Evolutionary conservation across 2,113 vertebrate species (phyloP).

Genomic region (Peromyscus californicus): DNA sequence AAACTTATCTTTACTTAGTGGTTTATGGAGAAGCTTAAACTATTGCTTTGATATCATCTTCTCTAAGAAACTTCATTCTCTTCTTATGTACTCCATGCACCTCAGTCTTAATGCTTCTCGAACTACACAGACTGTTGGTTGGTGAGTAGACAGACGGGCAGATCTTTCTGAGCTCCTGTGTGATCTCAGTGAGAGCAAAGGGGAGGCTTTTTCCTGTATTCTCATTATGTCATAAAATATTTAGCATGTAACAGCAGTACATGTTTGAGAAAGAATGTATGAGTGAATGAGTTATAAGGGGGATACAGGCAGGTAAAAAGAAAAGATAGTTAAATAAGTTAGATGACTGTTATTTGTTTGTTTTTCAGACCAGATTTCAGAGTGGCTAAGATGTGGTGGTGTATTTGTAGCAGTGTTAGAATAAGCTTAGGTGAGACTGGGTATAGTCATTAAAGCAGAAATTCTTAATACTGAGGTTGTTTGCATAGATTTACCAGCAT

Average conservation of each 20-base stretch:
- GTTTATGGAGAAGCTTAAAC: neutral
- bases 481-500: constrained; percentile 6
- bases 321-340: neutral
- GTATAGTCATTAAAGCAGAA: neutral
- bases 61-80: neutral
- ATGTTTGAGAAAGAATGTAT: neutral
- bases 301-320: neutral
- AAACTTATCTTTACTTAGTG: neutral
- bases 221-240: neutral
- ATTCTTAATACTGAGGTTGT: constrained; percentile 40
- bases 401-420: constrained; percentile 34
- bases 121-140: neutral
- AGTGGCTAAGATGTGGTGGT: neutral
- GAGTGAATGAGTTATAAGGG: neutral
- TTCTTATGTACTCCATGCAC: neutral
- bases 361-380: neutral
- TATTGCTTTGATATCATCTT: neutral
- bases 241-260: neutral
- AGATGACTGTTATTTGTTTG: neutral
- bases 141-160: neutral
- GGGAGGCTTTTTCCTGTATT: neutral
- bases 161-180: neutral
- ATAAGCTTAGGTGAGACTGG: neutral
- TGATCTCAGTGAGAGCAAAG: neutral
- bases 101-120: neutral